phyloP scores from a whole-genome alignment of 1,140 invertebrate species.

The Dinothrombium tinctorium region DNA sequence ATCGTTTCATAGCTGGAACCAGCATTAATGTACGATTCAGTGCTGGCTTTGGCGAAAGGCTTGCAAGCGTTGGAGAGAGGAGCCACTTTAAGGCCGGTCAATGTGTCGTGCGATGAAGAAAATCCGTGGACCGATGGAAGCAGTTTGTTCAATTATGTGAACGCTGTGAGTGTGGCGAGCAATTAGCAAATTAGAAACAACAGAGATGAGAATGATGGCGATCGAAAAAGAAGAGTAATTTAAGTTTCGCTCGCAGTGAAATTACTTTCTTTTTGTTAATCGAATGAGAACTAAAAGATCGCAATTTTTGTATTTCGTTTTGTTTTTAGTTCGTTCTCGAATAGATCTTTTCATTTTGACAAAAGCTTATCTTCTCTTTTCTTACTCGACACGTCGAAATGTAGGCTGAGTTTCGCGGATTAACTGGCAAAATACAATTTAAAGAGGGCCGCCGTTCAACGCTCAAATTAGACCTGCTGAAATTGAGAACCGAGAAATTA shows the following conservation, averaged over 20 bases:
- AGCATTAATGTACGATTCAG: slow-evolving; percentile 70
- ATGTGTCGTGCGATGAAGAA: slow-evolving; percentile 58
- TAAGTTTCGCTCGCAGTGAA: background rate
- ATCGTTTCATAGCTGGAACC: slow-evolving; percentile 48
- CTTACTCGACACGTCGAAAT: no score
- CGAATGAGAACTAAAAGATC: background rate
- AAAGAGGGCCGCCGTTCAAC: slow-evolving; percentile 50
- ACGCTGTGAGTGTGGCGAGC: slow-evolving; percentile 35
- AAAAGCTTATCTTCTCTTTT: background rate
- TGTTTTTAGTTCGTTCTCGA: background rate
- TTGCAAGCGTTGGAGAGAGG: slow-evolving; percentile 42
- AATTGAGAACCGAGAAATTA: slow-evolving; percentile 43
- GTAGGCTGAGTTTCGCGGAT: slow-evolving; percentile 46
- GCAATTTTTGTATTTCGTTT: background rate
- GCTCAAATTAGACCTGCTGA: slow-evolving; percentile 60
- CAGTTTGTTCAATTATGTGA: slow-evolving; percentile 67
- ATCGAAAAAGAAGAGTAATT: background rate
- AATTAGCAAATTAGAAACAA: background rate
- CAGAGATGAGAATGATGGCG: background rate
- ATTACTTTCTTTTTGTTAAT: background rate
- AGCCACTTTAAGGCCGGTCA: slow-evolving; percentile 30
- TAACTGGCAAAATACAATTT: slow-evolving; percentile 69
- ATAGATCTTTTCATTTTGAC: background rate
- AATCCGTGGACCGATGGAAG: slow-evolving; percentile 60
- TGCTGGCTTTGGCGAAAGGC: slow-evolving; percentile 58